Conservation (phyloP, 1,140 invertebrate genomes). For the Laupala kohalensis region DNA sequence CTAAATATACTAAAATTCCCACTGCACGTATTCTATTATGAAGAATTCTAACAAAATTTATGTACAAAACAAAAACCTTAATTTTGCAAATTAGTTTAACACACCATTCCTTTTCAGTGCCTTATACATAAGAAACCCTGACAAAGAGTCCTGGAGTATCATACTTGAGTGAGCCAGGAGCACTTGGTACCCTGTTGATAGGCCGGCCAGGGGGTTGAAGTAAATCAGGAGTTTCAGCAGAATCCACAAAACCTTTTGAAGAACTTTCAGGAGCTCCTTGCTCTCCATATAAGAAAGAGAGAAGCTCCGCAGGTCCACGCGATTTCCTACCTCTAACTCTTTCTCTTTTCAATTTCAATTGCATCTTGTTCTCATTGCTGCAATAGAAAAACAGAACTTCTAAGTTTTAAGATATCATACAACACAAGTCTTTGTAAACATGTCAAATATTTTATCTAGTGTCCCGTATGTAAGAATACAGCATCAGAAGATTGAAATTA, state of each 20-base stretch:
- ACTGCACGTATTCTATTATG: too few species aligned
- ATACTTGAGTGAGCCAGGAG: constrained; percentile 48
- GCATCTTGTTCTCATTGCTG: background rate
- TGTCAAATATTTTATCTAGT: too few species aligned
- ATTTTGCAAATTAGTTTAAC: background rate
- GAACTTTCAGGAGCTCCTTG: background rate
- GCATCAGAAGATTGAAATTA: background rate
- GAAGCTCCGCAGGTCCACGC: background rate
- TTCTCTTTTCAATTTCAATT: background rate
- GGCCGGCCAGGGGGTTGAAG: constrained; percentile 21
- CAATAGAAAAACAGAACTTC: background rate
- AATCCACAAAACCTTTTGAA: background rate
- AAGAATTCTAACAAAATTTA: too few species aligned
- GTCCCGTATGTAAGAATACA: too few species aligned
- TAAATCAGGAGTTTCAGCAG: background rate
- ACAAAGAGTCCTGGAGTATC: constrained; percentile 12
- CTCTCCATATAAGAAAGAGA: background rate
- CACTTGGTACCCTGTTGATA: constrained; percentile 51
- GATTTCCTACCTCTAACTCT: background rate
- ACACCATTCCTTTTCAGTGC: background rate
- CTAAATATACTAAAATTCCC: too few species aligned
- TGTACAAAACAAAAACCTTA: too few species aligned
- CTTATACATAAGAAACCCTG: background rate
- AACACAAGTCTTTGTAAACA: background rate
- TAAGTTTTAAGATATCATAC: constrained; percentile 17